Conservation (phyloP, 2,797 vertebrate species). For the Falco rusticolus region DNA sequence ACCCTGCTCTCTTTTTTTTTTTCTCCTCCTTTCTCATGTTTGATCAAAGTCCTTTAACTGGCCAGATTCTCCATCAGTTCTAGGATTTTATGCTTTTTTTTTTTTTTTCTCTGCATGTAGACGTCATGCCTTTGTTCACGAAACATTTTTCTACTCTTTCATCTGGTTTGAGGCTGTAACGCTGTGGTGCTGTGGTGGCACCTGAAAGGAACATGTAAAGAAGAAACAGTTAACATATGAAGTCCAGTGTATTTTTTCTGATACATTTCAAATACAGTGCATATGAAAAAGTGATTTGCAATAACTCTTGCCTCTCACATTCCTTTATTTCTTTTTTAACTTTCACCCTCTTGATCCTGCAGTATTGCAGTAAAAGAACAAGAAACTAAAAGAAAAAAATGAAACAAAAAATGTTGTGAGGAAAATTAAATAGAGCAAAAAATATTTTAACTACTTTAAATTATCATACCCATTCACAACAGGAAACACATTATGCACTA, state of each 20-base stretch:
- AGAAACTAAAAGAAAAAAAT: neutral
- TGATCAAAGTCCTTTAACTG: neutral
- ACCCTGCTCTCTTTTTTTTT: neutral
- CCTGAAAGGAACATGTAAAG: neutral
- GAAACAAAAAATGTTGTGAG: neutral
- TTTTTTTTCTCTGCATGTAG: neutral
- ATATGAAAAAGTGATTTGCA: neutral
- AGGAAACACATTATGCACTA: neutral
- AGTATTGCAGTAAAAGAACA: neutral
- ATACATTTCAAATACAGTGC: neutral
- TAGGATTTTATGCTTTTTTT: neutral
- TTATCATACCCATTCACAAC: neutral
- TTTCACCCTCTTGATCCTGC: neutral
- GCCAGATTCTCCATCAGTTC: neutral
- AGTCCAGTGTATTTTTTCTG: neutral
- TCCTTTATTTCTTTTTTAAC: neutral
- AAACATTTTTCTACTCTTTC: neutral
- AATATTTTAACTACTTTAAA: neutral
- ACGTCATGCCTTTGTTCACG: neutral
- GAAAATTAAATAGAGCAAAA: neutral
- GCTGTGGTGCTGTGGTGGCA: neutral
- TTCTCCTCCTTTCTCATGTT: neutral
- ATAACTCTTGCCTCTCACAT: neutral
- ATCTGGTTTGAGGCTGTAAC: neutral
- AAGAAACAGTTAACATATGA: neutral